Base-by-base conservation (phyloP, 2,797 vertebrate genomes). In the Uromys caudimaculatus region DNA sequence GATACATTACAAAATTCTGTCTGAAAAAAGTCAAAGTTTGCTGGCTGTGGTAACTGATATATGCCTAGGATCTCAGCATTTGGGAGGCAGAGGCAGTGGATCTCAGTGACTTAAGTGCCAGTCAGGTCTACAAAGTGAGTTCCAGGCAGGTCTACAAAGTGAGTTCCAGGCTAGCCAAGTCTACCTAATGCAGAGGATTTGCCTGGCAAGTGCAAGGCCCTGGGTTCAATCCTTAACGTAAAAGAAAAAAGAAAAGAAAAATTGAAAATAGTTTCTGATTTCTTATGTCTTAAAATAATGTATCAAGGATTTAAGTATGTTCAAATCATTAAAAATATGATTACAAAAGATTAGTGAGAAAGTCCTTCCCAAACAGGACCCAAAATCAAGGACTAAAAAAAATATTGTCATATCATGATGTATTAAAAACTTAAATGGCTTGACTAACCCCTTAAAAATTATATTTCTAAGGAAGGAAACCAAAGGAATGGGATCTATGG, bases 401-500 rank as follows among this genome's bases (percentile, higher is more conserved):
- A 95, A 93, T 71, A 38, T 35, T 71, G 44, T 76, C 56, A 87
- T 93, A 54, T 64, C 38, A 69, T 35, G 83, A 69, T 83, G 29
- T 54, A 91, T 91, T 91, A 56, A 88, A 94, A 91, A 21, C 47
- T 58, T 58, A n/a, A 90, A 81, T 60, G 56, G 13, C 90, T 47
- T 94, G 11, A 54, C 38, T 24, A 47, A 69, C 14, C 17, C 17
- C 69, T 71, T 8, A 29, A 47, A 41, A 88, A 69, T 52, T 79
- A 38, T 52, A 75, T 84, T 92, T 97, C 58, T 95, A 64, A 93
- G 35, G 38, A 93, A 95, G 64, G 16, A 93, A 90, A 92, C 52
- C 41, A 44, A 81, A 32, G 16, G n/a, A 69, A 16, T 94, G 23
- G 23, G 6, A 85, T 91, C 54, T 67, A 3, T 79, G 17, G 47